Conservation (phyloP, 2,888 invertebrate species). For the Epinotia bilunana region DNA sequence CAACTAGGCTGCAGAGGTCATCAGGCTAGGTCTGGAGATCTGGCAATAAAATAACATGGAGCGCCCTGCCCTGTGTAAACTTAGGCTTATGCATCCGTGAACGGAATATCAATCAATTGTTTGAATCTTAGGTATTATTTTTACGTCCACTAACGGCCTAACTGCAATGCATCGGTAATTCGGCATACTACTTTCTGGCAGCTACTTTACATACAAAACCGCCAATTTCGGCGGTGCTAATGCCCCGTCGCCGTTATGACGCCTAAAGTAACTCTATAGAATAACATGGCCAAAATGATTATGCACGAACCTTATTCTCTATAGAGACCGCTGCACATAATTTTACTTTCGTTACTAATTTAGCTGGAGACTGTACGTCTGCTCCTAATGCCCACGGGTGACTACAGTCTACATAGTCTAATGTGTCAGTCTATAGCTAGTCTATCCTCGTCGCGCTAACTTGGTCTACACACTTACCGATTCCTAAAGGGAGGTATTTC, state of each 20-base stretch:
- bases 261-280: neutral
- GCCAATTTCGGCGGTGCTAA: slow-evolving; percentile 1
- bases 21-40: no score
- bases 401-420: no score
- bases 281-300: neutral
- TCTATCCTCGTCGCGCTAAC: no score
- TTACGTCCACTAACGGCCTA: neutral
- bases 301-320: neutral
- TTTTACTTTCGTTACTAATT: no score
- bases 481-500: neutral
- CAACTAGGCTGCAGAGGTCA: no score
- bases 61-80: neutral
- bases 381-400: no score
- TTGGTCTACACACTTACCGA: neutral
- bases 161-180: neutral
- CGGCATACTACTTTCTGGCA: neutral
- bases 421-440: no score
- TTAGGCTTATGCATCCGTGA: neutral
- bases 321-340: no score
- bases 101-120: neutral
- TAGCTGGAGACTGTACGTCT: no score
- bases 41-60: neutral
- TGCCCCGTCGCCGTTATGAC: slow-evolving; percentile 4
- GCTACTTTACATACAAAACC: neutral
- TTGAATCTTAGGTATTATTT: neutral